Conservation (phyloP, 1,140 invertebrate species). For the Ridgeia piscesae region DNA sequence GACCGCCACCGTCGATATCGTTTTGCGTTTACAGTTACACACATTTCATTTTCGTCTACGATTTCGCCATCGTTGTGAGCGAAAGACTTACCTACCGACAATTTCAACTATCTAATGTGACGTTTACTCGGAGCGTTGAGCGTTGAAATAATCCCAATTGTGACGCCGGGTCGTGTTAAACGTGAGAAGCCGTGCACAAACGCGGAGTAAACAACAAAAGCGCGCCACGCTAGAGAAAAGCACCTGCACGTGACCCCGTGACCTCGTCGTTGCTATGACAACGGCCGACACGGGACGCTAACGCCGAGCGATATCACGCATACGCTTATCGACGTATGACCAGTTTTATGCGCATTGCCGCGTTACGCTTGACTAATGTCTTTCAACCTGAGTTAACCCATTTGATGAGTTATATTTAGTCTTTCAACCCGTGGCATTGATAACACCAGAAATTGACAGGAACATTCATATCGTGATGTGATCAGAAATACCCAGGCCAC, state of each 20-base stretch:
- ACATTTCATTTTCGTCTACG: background rate
- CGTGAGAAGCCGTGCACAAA: background rate
- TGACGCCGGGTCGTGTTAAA: background rate
- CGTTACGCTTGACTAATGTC: too few species aligned
- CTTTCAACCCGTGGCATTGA: too few species aligned
- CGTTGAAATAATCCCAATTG: background rate
- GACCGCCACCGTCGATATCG: background rate
- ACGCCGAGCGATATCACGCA: background rate
- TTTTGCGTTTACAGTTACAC: background rate
- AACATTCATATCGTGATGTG: too few species aligned
- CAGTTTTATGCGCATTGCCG: background rate
- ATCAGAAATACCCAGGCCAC: too few species aligned
- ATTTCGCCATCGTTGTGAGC: background rate
- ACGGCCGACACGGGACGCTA: background rate
- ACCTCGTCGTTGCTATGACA: background rate
- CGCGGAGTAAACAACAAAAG: slow-evolving; percentile 4
- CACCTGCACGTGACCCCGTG: background rate
- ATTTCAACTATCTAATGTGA: background rate
- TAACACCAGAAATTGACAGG: too few species aligned
- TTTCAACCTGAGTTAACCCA: too few species aligned
- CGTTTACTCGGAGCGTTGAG: background rate
- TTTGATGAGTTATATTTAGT: too few species aligned
- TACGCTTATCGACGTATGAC: background rate
- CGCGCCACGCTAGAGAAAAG: background rate
- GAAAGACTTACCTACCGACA: slow-evolving; percentile 4